Evolutionary conservation across 2,888 invertebrate genomes (phyloP).

Genomic region (Blomia tropicalis): DNA sequence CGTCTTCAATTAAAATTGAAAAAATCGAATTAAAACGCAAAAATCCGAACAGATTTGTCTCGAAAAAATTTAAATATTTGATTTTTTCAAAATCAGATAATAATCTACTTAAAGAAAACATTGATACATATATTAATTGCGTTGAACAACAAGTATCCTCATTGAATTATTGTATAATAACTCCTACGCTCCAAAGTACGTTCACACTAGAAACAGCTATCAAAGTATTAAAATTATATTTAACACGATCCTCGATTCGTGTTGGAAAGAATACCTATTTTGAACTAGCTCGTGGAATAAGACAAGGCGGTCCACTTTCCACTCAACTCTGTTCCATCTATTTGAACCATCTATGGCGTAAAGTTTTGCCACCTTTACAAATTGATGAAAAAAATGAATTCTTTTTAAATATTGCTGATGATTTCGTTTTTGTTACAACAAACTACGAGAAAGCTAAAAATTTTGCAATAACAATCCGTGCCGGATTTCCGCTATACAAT

Average conservation of each 20-base stretch:
- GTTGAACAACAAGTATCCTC: not conserved
- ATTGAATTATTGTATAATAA: not conserved
- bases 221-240: not conserved
- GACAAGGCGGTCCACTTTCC: not conserved
- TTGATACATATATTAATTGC: no score
- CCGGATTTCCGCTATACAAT: not conserved
- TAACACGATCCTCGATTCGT: not conserved
- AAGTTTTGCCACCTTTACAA: not conserved
- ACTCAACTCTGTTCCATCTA: not conserved
- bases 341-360: not conserved
- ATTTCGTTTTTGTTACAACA: not conserved
- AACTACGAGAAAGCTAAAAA: not conserved
- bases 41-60: not conserved
- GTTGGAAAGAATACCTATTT: not conserved
- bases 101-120: not conserved
- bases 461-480: not conserved
- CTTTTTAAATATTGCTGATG: not conserved
- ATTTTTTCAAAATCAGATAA: not conserved
- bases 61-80: not conserved
- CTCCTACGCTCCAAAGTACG: not conserved
- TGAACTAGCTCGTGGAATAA: not conserved
- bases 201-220: not conserved
- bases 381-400: not conserved
- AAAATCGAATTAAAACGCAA: not conserved
- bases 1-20: not conserved